Evolutionary conservation across 1,140 invertebrate species (phyloP).

Genomic region (Lordiphosa collinella): DNA sequence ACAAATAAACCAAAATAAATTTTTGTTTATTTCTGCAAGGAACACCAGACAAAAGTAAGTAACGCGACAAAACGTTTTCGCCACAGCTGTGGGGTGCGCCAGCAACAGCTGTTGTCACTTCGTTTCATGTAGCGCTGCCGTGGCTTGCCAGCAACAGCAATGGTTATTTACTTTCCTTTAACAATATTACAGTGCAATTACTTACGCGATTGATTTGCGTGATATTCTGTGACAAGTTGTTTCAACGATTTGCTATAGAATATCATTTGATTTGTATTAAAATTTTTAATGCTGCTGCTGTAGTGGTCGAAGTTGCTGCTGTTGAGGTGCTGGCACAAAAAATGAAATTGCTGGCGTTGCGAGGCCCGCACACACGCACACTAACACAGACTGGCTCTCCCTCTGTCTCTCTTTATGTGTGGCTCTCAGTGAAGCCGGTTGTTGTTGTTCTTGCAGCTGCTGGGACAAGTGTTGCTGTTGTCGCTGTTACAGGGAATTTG

Average conservation of each 20-base stretch:
- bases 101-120: too few relatives aligned
- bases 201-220: slow-evolving; percentile 1
- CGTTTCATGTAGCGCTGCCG: background rate
- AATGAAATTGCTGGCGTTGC: background rate
- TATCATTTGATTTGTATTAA: slow-evolving; percentile 1
- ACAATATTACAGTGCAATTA: slow-evolving; percentile 12
- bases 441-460: too few relatives aligned
- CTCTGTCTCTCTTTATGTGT: background rate
- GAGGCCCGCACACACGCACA: background rate
- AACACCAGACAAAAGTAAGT: slow-evolving; percentile 8
- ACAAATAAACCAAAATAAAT: slow-evolving; percentile 5
- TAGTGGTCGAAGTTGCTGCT: slow-evolving; percentile 2
- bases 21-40: too few relatives aligned
- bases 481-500: too few relatives aligned
- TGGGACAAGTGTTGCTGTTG: too few relatives aligned
- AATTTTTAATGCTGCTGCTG: slow-evolving; percentile 1
- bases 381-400: background rate
- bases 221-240: slow-evolving; percentile 10
- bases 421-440: too few relatives aligned
- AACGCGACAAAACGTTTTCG: slow-evolving; percentile 10
- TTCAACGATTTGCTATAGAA: slow-evolving; percentile 6
- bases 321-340: slow-evolving; percentile 7
- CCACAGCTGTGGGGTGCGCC: slow-evolving; percentile 36
- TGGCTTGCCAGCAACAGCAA: too few relatives aligned
- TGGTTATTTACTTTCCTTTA: too few relatives aligned